Evolutionary conservation across 2,888 invertebrate genomes (phyloP).

Genomic region (Xestia rhomboidea): DNA sequence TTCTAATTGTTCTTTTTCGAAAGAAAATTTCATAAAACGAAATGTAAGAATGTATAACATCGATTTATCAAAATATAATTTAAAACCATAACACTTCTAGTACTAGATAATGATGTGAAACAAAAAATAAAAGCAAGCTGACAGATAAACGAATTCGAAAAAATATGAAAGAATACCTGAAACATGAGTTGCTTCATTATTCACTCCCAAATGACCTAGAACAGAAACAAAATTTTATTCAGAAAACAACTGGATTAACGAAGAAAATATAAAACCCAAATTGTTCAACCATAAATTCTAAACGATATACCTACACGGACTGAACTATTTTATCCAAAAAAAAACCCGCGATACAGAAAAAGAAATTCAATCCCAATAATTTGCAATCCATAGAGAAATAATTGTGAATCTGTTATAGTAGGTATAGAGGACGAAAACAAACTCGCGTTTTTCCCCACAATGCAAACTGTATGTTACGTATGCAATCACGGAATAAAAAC

Average conservation of each 20-base stretch:
- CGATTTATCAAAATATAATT: not conserved
- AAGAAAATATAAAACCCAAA: not conserved
- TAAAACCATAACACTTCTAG: not conserved
- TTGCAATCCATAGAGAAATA: slow-evolving; percentile 40
- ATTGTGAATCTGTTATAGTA: slow-evolving; percentile 30
- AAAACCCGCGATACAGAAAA: not conserved
- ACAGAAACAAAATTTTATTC: slow-evolving; percentile 4
- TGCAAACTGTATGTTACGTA: slow-evolving; percentile 43
- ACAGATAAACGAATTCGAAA: not conserved
- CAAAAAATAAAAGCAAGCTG: not conserved
- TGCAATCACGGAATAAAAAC: slow-evolving; percentile 62
- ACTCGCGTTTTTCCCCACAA: slow-evolving; percentile 15
- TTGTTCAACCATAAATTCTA: slow-evolving; percentile 14
- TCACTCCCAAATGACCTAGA: slow-evolving; percentile 4
- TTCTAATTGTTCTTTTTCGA: not conserved
- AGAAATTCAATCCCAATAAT: slow-evolving; percentile 24
- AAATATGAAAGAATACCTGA: slow-evolving; percentile 7
- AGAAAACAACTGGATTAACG: not conserved
- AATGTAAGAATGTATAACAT: not conserved
- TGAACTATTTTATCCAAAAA: slow-evolving; percentile 1
- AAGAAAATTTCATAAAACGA: not conserved
- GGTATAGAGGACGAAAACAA: slow-evolving; percentile 29
- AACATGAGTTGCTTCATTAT: slow-evolving; percentile 25
- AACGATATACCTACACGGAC: not conserved
- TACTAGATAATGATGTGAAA: not conserved